A percentile compares a stretch with the other conserved stretches of the same genome.
phyloP scores from a whole-genome alignment of 2,888 invertebrate genomes.

The Epiblema foenella region DNA sequence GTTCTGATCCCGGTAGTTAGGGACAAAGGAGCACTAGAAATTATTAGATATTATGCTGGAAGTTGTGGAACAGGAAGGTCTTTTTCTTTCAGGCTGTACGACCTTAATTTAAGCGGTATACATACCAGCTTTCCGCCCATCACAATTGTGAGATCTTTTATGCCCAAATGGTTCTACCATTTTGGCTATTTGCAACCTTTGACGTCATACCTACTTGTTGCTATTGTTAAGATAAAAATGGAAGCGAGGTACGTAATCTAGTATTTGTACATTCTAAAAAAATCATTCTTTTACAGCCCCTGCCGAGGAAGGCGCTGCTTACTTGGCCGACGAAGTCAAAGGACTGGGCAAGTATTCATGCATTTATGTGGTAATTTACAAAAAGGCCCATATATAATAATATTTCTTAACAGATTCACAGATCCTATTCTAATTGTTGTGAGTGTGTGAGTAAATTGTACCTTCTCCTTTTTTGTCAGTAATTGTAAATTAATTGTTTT shows the following conservation, averaged over 20 bases:
- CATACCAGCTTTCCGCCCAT: background rate
- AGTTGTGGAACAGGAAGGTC: background rate
- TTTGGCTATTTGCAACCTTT: too few relatives aligned
- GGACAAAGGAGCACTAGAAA: background rate
- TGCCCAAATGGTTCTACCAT: too few relatives aligned
- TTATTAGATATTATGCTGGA: background rate
- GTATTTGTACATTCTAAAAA: background rate
- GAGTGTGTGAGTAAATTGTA: too few relatives aligned
- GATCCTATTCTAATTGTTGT: too few relatives aligned
- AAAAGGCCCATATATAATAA: background rate
- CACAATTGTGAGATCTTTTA: background rate
- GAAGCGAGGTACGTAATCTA: background rate
- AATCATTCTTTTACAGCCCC: conserved; percentile 54
- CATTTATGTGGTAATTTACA: background rate
- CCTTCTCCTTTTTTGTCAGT: too few relatives aligned
- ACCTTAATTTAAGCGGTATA: background rate
- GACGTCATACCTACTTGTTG: too few relatives aligned
- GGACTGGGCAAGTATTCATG: conserved; percentile 59
- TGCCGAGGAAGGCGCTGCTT: conserved; percentile 61
- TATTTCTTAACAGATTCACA: background rate
- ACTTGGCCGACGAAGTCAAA: conserved; percentile 61
- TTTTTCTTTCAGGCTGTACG: background rate
- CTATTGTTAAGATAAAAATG: background rate
- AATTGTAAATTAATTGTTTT: too few relatives aligned
- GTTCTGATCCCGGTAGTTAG: too few relatives aligned